Conservation (phyloP, 2,888 invertebrate species). For the Chymomyza procnemis region DNA sequence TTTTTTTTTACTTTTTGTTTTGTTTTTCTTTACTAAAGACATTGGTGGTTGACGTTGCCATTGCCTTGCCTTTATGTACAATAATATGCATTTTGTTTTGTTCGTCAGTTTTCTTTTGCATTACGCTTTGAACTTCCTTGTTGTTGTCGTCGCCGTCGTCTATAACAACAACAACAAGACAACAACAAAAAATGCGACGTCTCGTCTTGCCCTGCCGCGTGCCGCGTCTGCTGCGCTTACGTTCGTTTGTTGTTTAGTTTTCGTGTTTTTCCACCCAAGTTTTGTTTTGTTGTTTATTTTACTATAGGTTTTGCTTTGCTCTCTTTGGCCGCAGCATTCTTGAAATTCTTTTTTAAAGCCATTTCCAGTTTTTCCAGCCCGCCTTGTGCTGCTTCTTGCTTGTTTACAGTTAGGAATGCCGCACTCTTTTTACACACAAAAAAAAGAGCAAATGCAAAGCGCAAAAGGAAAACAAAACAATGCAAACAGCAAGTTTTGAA, state of each 20-base stretch:
- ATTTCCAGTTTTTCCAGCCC: slow-evolving; percentile 68
- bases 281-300: slow-evolving; percentile 44
- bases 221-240: neutral
- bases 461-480: neutral
- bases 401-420: slow-evolving; percentile 70
- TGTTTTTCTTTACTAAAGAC: slow-evolving; percentile 1
- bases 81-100: slow-evolving; percentile 47
- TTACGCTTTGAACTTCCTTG: slow-evolving; percentile 41
- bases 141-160: slow-evolving; percentile 53
- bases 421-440: slow-evolving; percentile 47
- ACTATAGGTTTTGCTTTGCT: slow-evolving; percentile 18
- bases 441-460: slow-evolving; percentile 49
- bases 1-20: neutral
- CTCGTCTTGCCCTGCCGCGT: slow-evolving; percentile 21
- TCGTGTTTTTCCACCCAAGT: slow-evolving; percentile 45
- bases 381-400: slow-evolving; percentile 56
- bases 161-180: neutral
- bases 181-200: neutral
- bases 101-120: slow-evolving; percentile 32
- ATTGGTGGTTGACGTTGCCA: slow-evolving; percentile 31
- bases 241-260: slow-evolving; percentile 4
- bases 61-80: neutral
- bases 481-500: slow-evolving; percentile 14
- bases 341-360: slow-evolving; percentile 57
- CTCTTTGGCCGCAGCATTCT: slow-evolving; percentile 52